Evolutionary conservation across 2,797 vertebrate species (phyloP).

Genomic region (Nothura maculosa): DNA sequence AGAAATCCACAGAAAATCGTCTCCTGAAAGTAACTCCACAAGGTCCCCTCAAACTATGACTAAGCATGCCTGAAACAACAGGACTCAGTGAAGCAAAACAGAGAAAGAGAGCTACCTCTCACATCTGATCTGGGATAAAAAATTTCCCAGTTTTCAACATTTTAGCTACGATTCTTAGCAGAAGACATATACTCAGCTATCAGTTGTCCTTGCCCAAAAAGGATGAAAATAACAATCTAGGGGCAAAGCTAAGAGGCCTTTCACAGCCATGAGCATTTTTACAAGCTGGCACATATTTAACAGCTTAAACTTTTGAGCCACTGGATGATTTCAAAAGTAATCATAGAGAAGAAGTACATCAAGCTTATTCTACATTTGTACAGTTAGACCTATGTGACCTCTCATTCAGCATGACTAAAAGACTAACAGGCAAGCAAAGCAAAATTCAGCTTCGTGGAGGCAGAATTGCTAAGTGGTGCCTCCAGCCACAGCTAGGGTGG

Average conservation of each 20-base stretch:
- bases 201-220: neutral
- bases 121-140: neutral
- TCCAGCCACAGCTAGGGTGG: neutral
- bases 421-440: neutral
- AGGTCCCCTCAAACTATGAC: neutral
- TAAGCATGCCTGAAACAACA: neutral
- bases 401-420: neutral
- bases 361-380: neutral
- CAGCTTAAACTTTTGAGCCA: neutral
- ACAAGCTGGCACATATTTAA: neutral
- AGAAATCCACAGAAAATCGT: neutral
- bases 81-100: neutral
- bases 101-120: neutral
- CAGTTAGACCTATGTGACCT: neutral
- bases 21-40: neutral
- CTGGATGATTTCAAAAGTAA: neutral
- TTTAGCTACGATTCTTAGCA: neutral
- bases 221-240: neutral
- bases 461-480: neutral
- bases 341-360: neutral
- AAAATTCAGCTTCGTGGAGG: neutral
- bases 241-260: neutral
- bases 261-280: neutral
- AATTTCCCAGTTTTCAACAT: neutral
- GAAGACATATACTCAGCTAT: neutral